These are phyloP conservation scores for Mellivora capensis DNA, from an alignment of 2,113 vertebrate genomes.

Conservation along the genomic window DNA sequence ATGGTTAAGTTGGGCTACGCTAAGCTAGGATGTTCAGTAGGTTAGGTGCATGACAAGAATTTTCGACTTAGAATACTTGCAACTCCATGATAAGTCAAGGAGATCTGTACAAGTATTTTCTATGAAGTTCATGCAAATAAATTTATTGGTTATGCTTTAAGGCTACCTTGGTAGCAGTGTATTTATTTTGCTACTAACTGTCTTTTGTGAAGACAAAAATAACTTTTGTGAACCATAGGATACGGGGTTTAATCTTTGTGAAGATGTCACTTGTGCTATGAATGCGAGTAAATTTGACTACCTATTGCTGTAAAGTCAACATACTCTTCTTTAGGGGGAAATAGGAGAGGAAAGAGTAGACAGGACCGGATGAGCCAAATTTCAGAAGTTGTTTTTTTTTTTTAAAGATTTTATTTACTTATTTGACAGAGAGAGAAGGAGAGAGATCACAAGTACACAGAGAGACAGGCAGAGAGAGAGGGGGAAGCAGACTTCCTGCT, in stretches of 20 bases:
- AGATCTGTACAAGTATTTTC: not conserved
- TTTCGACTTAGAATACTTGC: not conserved
- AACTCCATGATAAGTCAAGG: not conserved
- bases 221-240: not conserved
- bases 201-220: not conserved
- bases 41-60: not conserved
- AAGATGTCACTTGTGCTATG: not conserved
- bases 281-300: not conserved
- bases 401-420: no score
- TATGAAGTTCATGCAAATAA: not conserved
- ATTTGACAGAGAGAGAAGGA: no score
- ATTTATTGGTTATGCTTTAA: not conserved
- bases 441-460: no score
- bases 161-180: not conserved
- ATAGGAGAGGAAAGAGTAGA: not conserved
- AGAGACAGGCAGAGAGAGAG: no score
- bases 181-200: not conserved
- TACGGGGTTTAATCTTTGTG: not conserved
- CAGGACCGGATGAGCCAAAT: not conserved
- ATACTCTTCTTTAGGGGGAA: not conserved
- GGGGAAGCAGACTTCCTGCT: no score
- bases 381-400: constrained; percentile 18
- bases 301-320: not conserved
- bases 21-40: not conserved
- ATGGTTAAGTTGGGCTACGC: not conserved